Evolutionary conservation across 2,888 invertebrate species (phyloP).

Genomic region (Prosopocoilus inquinatus): DNA sequence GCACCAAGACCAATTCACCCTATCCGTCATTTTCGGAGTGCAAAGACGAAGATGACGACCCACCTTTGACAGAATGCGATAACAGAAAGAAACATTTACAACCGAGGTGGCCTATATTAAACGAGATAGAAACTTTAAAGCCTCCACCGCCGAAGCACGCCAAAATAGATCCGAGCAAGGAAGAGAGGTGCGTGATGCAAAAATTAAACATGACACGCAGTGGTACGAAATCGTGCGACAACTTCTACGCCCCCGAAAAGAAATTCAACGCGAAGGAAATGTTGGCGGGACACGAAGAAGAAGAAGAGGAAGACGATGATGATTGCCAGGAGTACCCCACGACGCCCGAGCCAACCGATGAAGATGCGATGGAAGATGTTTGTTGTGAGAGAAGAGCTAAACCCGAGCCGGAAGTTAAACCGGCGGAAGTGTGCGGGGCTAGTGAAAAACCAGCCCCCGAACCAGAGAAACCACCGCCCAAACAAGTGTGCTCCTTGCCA

Average conservation of each 20-base stretch:
- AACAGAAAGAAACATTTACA: constrained; percentile 30
- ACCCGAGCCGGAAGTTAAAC: background rate
- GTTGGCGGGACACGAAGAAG: background rate
- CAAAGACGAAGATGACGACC: constrained; percentile 29
- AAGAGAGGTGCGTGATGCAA: constrained; percentile 31
- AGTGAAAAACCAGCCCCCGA: background rate
- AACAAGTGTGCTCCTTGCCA: too few species aligned
- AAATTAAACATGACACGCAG: constrained; percentile 30
- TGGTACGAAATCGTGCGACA: constrained; percentile 28
- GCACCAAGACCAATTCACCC: constrained; percentile 33
- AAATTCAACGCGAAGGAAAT: constrained; percentile 26
- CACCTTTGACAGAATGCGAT: constrained; percentile 30
- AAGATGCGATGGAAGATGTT: background rate
- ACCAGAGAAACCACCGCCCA: background rate
- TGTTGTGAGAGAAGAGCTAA: background rate
- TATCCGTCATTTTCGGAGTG: constrained; percentile 37
- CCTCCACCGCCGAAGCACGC: constrained; percentile 29
- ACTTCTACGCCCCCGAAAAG: constrained; percentile 28
- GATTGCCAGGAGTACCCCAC: constrained; percentile 5
- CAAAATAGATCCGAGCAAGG: constrained; percentile 28
- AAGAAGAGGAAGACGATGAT: background rate
- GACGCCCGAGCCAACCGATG: background rate
- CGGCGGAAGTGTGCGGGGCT: too few species aligned
- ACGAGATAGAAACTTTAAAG: constrained; percentile 15
- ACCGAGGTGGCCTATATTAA: constrained; percentile 29